phyloP scores from a whole-genome alignment of 37 sponge, comb jelly and placozoan genomes.

The Ianthella basta region DNA sequence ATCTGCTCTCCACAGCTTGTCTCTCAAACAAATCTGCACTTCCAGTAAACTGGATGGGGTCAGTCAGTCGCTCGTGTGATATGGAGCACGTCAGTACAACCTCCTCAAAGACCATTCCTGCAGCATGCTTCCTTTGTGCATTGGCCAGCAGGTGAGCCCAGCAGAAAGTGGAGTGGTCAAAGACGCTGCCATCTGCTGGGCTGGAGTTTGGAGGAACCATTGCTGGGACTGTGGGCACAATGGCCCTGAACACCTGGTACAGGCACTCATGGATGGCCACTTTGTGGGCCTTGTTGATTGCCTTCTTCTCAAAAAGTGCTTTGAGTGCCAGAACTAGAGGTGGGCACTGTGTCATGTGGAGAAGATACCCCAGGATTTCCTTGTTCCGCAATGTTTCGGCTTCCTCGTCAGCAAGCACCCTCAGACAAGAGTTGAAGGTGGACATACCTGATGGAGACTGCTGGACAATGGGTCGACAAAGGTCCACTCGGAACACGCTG shows the following conservation, averaged over 20 bases:
- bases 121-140: not conserved
- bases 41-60: slow-evolving; percentile 18
- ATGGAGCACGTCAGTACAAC: slow-evolving; percentile 25
- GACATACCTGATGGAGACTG: slow-evolving; percentile 33
- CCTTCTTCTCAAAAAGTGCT: not conserved
- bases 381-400: no score
- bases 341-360: slow-evolving; percentile 12
- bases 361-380: no score
- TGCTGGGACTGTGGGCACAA: slow-evolving; percentile 26
- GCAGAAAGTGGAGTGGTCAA: slow-evolving; percentile 32
- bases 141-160: slow-evolving; percentile 25
- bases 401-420: not conserved
- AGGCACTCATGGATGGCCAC: slow-evolving; percentile 45
- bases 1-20: not conserved
- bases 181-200: slow-evolving; percentile 8
- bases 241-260: slow-evolving; percentile 27
- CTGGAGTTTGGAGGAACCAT: not conserved
- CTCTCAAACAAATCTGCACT: not conserved
- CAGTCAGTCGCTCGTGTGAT: not conserved
- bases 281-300: slow-evolving; percentile 30
- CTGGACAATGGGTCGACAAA: slow-evolving; percentile 19
- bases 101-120: not conserved
- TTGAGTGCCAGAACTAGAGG: slow-evolving; percentile 32
- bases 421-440: slow-evolving; percentile 25
- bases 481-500: not conserved